Evolutionary conservation across 2,113 vertebrate genomes (phyloP).

Genomic region (Perca fluviatilis): DNA sequence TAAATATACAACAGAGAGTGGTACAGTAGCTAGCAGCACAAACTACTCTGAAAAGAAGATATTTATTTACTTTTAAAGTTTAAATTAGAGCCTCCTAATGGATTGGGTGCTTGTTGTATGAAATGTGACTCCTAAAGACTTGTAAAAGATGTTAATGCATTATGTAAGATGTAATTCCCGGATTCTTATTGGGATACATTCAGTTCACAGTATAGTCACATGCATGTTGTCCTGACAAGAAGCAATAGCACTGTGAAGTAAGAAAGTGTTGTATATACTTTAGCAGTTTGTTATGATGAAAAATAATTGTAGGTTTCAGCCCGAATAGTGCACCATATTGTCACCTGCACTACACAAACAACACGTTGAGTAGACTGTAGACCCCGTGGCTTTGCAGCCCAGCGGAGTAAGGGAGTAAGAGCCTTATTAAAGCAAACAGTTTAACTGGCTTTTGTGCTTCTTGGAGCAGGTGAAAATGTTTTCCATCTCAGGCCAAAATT

Average conservation of each 20-base stretch:
- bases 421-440: slow-evolving; percentile 59
- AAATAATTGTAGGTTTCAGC: slow-evolving; percentile 33
- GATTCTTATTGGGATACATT: too few relatives aligned
- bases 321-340: slow-evolving; percentile 19
- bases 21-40: neutral
- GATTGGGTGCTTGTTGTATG: neutral
- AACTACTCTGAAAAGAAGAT: neutral
- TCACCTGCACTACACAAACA: slow-evolving; percentile 31
- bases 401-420: slow-evolving; percentile 21
- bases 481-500: slow-evolving; percentile 61
- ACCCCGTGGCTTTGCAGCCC: slow-evolving; percentile 11
- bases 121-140: neutral
- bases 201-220: too few relatives aligned
- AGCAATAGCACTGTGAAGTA: neutral
- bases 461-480: slow-evolving; percentile 47
- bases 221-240: neutral
- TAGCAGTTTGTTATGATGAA: slow-evolving; percentile 20
- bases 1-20: neutral
- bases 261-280: neutral
- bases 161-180: neutral
- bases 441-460: slow-evolving; percentile 56
- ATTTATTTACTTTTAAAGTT: neutral
- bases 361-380: slow-evolving; percentile 17
- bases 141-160: neutral
- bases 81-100: neutral